A percentile compares a stretch with the other conserved stretches of the same genome.
These are phyloP conservation scores for Antrozous pallidus DNA, from an alignment of 2,797 vertebrate species.

Conservation along the genomic window DNA sequence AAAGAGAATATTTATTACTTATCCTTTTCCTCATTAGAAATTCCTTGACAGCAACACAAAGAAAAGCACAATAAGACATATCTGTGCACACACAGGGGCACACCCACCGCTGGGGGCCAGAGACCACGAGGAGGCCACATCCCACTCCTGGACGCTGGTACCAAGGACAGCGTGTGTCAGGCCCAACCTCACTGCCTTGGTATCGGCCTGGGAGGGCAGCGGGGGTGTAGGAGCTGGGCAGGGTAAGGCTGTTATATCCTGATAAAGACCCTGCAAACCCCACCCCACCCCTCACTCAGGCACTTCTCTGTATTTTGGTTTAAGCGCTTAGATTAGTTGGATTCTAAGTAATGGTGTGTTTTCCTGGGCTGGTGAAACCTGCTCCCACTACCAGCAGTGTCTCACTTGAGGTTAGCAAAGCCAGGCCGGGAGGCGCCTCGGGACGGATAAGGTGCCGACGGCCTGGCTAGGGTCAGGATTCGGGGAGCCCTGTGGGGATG, in stretches of 20 bases:
- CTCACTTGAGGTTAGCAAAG: not conserved
- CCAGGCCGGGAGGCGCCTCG: not conserved
- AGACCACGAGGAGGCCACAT: not conserved
- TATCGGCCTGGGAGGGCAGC: not conserved
- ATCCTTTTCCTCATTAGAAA: constrained; percentile 2
- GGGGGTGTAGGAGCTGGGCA: not conserved
- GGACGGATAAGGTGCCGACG: not conserved
- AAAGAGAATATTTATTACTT: constrained; percentile 59
- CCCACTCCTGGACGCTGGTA: rapidly evolving
- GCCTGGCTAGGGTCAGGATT: not conserved
- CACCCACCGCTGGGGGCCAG: rapidly evolving
- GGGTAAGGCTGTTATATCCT: not conserved
- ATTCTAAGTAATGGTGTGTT: not conserved
- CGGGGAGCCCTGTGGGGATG: not conserved
- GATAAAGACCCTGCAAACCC: not conserved
- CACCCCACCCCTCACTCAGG: not conserved
- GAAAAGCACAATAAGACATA: not conserved
- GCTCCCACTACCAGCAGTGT: not conserved
- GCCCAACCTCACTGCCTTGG: not conserved
- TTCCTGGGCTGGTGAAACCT: not conserved
- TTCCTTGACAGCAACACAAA: constrained; percentile 26
- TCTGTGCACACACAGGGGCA: not conserved
- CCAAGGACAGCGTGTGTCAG: not conserved
- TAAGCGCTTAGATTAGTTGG: not conserved
- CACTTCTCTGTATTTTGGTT: not conserved